Conservation (phyloP, 2,888 invertebrate genomes). For the Harpalus rufipes region DNA sequence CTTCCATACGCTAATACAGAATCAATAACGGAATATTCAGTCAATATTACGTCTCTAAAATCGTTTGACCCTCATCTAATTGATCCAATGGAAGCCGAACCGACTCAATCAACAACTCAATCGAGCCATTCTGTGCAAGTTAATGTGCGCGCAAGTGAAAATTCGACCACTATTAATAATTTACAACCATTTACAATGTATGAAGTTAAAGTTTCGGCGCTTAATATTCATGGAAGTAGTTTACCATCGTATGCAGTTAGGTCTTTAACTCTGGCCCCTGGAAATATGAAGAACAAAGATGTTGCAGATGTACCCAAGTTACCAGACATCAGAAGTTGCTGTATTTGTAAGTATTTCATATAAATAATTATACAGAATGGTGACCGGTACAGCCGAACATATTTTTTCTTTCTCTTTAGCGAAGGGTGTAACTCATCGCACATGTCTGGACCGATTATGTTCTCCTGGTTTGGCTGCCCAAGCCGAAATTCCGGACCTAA, state of each 20-base stretch:
- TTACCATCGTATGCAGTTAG: conserved; percentile 87
- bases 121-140: conserved; percentile 76
- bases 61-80: conserved; percentile 83
- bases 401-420: not conserved
- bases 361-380: too few species aligned
- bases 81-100: conserved; percentile 77
- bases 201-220: conserved; percentile 86
- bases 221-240: conserved; percentile 87
- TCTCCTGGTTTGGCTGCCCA: conserved; percentile 81
- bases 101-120: conserved; percentile 72
- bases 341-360: not conserved
- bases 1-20: conserved; percentile 83
- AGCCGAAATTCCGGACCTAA: conserved; percentile 86
- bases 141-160: conserved; percentile 81
- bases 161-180: conserved; percentile 81
- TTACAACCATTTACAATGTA: conserved; percentile 90
- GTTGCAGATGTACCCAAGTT: conserved; percentile 83
- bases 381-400: too few species aligned
- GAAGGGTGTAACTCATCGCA: conserved; percentile 82
- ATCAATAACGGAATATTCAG: conserved; percentile 82
- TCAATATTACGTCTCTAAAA: conserved; percentile 86
- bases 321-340: conserved; percentile 82
- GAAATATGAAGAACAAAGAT: conserved; percentile 80
- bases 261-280: conserved; percentile 85
- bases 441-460: conserved; percentile 88